Evolutionary conservation across 2,888 invertebrate species (phyloP).

Genomic region (Netelia inedita): DNA sequence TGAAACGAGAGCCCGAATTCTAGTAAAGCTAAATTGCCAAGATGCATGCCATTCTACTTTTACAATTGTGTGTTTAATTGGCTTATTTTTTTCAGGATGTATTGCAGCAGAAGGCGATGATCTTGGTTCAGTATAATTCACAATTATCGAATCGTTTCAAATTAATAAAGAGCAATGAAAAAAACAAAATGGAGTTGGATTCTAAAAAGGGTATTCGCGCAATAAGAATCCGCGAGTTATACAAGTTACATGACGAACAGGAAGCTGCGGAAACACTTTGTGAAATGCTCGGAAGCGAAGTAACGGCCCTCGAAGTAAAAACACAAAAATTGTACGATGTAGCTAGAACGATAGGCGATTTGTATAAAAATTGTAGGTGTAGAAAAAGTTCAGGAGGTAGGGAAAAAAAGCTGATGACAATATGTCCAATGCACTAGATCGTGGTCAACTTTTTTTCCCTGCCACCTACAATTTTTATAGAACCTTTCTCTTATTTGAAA

Average conservation of each 20-base stretch:
- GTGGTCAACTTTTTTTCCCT: too few relatives aligned
- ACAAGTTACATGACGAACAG: conserved; percentile 78
- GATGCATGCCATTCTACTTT: background rate
- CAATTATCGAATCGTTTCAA: conserved; percentile 77
- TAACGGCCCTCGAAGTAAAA: conserved; percentile 82
- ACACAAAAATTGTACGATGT: conserved; percentile 86
- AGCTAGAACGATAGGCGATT: too few relatives aligned
- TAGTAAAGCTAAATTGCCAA: conserved; percentile 69
- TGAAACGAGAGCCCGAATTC: conserved; percentile 73
- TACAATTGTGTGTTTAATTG: background rate
- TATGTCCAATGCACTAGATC: too few relatives aligned
- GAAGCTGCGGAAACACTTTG: conserved; percentile 80
- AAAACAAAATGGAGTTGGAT: conserved; percentile 75
- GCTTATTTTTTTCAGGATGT: conserved; percentile 69
- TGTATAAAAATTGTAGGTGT: too few relatives aligned
- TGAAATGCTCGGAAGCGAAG: conserved; percentile 76
- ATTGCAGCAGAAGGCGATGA: conserved; percentile 77
- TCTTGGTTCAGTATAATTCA: conserved; percentile 78
- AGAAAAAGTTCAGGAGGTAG: too few relatives aligned
- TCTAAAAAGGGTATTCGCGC: conserved; percentile 66
- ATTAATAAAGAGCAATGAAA: conserved; percentile 75
- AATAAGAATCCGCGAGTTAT: conserved; percentile 80
- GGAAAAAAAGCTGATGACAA: too few relatives aligned
- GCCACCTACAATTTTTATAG: too few relatives aligned
- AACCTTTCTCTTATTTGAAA: too few relatives aligned